phyloP scores from a whole-genome alignment of 2,888 invertebrate species.

The Aplocera efformata region DNA sequence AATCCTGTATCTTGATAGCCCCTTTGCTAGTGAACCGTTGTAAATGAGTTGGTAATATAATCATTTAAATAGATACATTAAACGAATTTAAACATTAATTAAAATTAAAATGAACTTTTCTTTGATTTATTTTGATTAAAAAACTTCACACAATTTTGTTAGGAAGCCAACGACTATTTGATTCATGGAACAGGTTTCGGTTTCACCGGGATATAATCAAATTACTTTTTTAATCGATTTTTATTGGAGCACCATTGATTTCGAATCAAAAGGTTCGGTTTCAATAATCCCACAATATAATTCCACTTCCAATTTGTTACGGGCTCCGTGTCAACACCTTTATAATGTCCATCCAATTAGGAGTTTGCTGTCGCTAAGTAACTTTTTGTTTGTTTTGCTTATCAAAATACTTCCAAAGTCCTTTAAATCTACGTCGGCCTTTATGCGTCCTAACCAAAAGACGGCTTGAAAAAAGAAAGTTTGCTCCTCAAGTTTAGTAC shows the following conservation, averaged over 20 bases:
- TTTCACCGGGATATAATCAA: constrained; percentile 3
- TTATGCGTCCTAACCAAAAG: not conserved
- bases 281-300: not conserved
- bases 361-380: constrained; percentile 6
- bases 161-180: not conserved
- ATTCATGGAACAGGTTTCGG: constrained; percentile 5
- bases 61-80: no score
- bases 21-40: no score
- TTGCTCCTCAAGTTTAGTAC: no score
- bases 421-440: constrained; percentile 26
- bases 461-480: no score
- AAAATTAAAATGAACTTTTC: no score
- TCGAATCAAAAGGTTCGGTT: constrained; percentile 8
- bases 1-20: no score
- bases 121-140: no score
- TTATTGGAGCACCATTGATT: not conserved
- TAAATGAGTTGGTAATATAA: no score
- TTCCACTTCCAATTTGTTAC: constrained; percentile 13
- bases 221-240: constrained; percentile 7
- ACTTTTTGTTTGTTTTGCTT: constrained; percentile 20
- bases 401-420: constrained; percentile 27
- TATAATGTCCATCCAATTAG: constrained; percentile 10
- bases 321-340: not conserved
- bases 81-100: no score
- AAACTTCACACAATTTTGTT: not conserved